A percentile compares a stretch with the other conserved stretches of the same genome.
Conservation (phyloP, 2,797 vertebrate species). For the Phataginus tetradactyla region DNA sequence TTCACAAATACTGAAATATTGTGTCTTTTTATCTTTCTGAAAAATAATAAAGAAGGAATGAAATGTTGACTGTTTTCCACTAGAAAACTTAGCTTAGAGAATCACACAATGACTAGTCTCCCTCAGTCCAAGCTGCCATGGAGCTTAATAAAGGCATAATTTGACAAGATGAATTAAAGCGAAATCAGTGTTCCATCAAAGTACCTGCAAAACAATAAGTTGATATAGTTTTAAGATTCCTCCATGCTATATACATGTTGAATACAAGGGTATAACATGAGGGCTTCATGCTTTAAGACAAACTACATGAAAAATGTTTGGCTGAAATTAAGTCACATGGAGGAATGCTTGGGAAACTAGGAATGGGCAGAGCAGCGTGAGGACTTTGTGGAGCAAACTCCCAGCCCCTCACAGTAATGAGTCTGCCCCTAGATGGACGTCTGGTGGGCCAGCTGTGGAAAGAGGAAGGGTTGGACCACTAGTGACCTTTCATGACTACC, state of each 20-base stretch:
- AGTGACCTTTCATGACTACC: not conserved
- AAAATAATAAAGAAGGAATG: slow-evolving; percentile 7
- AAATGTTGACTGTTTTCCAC: not conserved
- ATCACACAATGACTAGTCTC: slow-evolving; percentile 48
- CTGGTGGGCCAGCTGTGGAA: not conserved
- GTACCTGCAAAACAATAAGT: slow-evolving; percentile 26
- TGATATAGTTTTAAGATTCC: slow-evolving; percentile 15
- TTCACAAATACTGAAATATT: not conserved
- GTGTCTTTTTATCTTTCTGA: not conserved
- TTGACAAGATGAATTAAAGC: slow-evolving; percentile 46
- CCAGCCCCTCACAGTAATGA: not conserved
- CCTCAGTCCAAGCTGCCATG: slow-evolving; percentile 45
- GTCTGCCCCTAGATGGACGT: not conserved
- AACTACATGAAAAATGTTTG: not conserved
- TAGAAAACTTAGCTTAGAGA: slow-evolving; percentile 39
- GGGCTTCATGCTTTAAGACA: not conserved
- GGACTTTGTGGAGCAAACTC: not conserved
- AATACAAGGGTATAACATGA: not conserved
- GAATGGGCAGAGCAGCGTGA: not conserved
- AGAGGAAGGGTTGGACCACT: not conserved
- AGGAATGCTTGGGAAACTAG: not conserved
- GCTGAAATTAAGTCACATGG: not conserved
- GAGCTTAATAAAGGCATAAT: slow-evolving; percentile 58
- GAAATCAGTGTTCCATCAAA: slow-evolving; percentile 63
- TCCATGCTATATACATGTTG: not conserved